These are phyloP conservation scores for Troglohyphantes excavatus DNA, from an alignment of 2,888 invertebrate genomes.

Conservation along the genomic window DNA sequence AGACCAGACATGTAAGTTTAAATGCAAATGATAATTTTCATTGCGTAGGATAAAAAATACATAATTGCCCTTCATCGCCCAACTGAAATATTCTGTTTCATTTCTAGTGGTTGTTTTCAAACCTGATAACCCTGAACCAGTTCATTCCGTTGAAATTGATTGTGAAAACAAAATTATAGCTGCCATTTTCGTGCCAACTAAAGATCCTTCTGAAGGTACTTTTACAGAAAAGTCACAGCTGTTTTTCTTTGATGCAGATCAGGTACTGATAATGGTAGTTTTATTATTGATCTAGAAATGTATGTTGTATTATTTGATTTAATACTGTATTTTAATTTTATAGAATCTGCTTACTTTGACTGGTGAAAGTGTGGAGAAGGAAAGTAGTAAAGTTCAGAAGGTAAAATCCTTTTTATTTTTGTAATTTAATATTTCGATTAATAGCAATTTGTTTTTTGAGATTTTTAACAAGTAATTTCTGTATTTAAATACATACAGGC, in stretches of 20 bases:
- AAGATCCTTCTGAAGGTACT: background rate
- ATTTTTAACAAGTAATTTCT: too few species aligned
- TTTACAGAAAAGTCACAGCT: slow-evolving; percentile 37
- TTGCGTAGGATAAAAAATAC: too few species aligned
- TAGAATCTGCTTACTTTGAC: slow-evolving; percentile 58
- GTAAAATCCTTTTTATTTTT: slow-evolving; percentile 5
- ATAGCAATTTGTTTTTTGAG: too few species aligned
- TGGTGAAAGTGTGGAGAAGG: slow-evolving; percentile 32
- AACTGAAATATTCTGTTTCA: too few species aligned
- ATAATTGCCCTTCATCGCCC: too few species aligned
- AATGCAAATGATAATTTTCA: too few species aligned
- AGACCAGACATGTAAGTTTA: slow-evolving; percentile 67
- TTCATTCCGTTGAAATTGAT: slow-evolving; percentile 20
- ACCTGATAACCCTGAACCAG: slow-evolving; percentile 51
- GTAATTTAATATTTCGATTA: background rate
- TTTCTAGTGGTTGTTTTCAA: slow-evolving; percentile 61
- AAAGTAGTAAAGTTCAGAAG: background rate
- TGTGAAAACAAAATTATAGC: slow-evolving; percentile 10
- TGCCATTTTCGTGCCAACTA: slow-evolving; percentile 53
- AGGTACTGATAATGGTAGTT: slow-evolving; percentile 35
- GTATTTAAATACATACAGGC: too few species aligned
- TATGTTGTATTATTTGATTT: background rate
- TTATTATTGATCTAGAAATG: background rate
- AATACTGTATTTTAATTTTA: background rate
- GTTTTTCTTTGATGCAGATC: slow-evolving; percentile 62